Percentiles rank a stretch among this genome's conserved stretches.
These are phyloP conservation scores for Tridacna crocea DNA, from an alignment of 2,888 invertebrate species.

Conservation along the genomic window DNA sequence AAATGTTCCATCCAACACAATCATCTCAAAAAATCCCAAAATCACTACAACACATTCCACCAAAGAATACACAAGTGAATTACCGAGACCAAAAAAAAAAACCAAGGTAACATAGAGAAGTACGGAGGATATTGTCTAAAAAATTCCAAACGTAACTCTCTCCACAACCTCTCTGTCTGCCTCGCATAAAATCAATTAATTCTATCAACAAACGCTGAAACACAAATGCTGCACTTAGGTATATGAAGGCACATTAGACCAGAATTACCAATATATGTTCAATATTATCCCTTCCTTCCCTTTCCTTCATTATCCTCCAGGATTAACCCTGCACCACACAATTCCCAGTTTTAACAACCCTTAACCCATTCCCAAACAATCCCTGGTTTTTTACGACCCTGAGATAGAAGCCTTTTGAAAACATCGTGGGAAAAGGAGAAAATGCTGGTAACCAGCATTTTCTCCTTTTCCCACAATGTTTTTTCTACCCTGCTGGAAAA, in stretches of 20 bases:
- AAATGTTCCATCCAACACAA: too few relatives aligned
- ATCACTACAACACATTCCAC: too few relatives aligned
- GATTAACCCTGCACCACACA: background rate
- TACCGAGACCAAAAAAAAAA: background rate
- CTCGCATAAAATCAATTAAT: conserved; percentile 24
- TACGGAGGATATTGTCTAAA: conserved; percentile 9
- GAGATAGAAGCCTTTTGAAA: too few relatives aligned
- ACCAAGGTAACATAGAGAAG: background rate
- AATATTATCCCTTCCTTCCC: conserved; percentile 12
- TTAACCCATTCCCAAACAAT: too few relatives aligned
- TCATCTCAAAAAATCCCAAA: too few relatives aligned
- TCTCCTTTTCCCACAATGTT: too few relatives aligned
- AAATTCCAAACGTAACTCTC: conserved; percentile 10
- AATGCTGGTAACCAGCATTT: too few relatives aligned
- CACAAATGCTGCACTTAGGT: conserved; percentile 24
- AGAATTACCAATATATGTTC: conserved; percentile 22
- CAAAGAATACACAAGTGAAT: too few relatives aligned
- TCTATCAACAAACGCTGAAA: conserved; percentile 22
- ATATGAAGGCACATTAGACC: conserved; percentile 23
- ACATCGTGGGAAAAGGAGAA: too few relatives aligned
- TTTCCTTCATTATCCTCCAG: background rate
- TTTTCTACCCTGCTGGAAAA: too few relatives aligned
- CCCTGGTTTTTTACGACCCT: too few relatives aligned
- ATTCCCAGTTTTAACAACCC: background rate
- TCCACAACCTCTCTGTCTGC: conserved; percentile 15